Evolutionary conservation across 2,113 vertebrate species (phyloP).

Genomic region (Anoplopoma fimbria): DNA sequence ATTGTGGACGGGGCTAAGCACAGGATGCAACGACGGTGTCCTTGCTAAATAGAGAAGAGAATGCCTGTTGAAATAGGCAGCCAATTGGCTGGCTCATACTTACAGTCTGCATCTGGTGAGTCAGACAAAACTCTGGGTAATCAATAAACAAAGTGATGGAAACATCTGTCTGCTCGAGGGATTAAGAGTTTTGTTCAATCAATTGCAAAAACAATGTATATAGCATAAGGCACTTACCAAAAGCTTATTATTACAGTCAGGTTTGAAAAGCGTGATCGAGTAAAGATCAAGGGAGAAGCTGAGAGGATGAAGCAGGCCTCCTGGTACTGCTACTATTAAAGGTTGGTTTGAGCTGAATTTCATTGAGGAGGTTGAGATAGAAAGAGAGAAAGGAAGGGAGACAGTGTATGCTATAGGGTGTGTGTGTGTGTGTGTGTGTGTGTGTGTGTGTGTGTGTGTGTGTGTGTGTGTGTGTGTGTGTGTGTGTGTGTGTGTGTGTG

Average conservation of each 20-base stretch:
- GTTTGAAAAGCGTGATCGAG: constrained; percentile 13
- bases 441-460: constrained; percentile 26
- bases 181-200: background rate
- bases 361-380: background rate
- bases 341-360: constrained; percentile 7
- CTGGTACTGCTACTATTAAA: background rate
- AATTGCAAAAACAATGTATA: background rate
- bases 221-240: background rate
- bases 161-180: background rate
- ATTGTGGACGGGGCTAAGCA: background rate
- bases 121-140: background rate
- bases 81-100: background rate
- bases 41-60: background rate
- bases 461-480: constrained; percentile 20
- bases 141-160: background rate
- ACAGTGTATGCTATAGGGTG: constrained; percentile 2
- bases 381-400: background rate
- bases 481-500: constrained; percentile 17
- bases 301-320: background rate
- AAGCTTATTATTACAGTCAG: constrained; percentile 2
- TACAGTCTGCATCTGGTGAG: background rate
- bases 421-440: constrained; percentile 37
- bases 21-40: background rate
- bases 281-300: constrained; percentile 14
- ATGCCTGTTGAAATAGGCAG: background rate